Percentiles rank a stretch among this genome's conserved stretches.
Evolutionary conservation across 2,113 vertebrate genomes (phyloP).

Genomic region (Noctilio leporinus): DNA sequence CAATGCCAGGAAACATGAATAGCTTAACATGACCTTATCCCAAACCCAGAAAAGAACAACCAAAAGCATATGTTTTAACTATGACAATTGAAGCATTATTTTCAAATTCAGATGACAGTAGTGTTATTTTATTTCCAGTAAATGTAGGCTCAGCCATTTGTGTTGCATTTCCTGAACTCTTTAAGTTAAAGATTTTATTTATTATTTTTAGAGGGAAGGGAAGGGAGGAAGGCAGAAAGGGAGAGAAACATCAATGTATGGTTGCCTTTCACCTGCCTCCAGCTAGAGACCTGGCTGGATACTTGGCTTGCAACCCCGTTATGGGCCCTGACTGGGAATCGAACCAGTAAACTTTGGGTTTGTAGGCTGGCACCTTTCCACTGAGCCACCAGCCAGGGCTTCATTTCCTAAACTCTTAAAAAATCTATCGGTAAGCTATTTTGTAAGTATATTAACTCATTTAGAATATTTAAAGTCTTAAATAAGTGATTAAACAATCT

Average conservation of each 20-base stretch:
- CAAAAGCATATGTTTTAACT: not conserved
- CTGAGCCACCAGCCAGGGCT: not conserved
- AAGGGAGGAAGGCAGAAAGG: too few relatives aligned
- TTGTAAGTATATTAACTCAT: not conserved
- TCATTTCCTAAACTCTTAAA: not conserved
- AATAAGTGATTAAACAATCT: not conserved
- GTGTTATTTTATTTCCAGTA: not conserved
- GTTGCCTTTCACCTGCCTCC: too few relatives aligned
- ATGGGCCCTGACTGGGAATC: too few relatives aligned
- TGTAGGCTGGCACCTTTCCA: too few relatives aligned
- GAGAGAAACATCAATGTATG: too few relatives aligned
- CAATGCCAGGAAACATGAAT: not conserved
- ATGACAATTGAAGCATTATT: not conserved
- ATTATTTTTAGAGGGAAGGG: too few relatives aligned
- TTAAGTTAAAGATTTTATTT: too few relatives aligned
- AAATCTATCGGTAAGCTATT: not conserved
- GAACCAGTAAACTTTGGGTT: too few relatives aligned
- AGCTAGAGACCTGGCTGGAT: too few relatives aligned
- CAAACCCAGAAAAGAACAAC: not conserved
- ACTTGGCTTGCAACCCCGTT: too few relatives aligned
- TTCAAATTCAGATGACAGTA: not conserved
- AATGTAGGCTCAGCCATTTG: not conserved
- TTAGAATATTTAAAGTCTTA: not conserved
- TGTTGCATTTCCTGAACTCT: not conserved
- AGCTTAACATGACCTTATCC: not conserved